Base-by-base conservation (phyloP, 2,797 vertebrate species). In the Pangasius mekongensis region DNA sequence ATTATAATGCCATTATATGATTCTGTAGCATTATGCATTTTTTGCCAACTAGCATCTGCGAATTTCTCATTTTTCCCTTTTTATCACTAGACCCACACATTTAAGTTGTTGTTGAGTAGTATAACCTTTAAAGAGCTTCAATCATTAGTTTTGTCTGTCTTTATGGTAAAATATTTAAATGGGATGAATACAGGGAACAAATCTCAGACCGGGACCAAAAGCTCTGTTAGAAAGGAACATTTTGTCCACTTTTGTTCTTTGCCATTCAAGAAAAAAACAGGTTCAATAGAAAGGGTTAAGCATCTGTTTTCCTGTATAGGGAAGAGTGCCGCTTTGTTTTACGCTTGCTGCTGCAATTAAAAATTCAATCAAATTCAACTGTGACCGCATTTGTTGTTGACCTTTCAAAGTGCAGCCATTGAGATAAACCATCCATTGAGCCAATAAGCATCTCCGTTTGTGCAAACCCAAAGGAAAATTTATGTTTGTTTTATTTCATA, bases 111-210 rank as follows among this genome's bases (percentile, higher is more conserved):
- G 16, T 47, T 83, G 39, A 84, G 47, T 52, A 33, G 62, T 18
- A 69, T 33, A 52, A 67, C 62, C 64, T 84, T 67, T 69, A 69
- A 30, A 84, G 4, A 22, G 5, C 30, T 54, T 84, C 43, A 54
- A 3, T 67, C 64, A 24, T 54, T 33, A 69, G 20, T 84, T 84
- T 24, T 11, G 43, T 67, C 62, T 49, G 62, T 66, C 27, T 84
- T 84, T 52, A 84, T 52, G 83, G 22, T 84, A 67, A 84, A 67
- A 84, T 84, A 84, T 84, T 43, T 49, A 66, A 30, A 84, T 84
- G 33, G 43, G 5, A 84, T 7, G 47, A 36, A 84, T 22, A 4
- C 6, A 54, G 18, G 49, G n/a, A 67, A 71, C 64, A 71, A 71
- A 71, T 71, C 81, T 66, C 81, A 83, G 39, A 14, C 60, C 30